phyloP scores from a whole-genome alignment of 2,797 vertebrate species.

The Spinus olivaceus region DNA sequence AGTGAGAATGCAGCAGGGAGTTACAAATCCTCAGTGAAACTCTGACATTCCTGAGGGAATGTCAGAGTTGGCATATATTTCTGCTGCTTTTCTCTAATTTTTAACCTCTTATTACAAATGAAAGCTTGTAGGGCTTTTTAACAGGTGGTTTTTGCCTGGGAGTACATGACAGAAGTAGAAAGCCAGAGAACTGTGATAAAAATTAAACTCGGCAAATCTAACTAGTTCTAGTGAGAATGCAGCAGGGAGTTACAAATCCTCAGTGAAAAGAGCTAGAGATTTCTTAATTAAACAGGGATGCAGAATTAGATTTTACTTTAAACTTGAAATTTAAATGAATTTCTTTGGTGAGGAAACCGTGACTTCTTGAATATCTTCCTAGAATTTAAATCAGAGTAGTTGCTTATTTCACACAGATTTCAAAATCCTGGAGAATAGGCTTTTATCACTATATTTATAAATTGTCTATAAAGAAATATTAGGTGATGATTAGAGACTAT shows the following conservation, averaged over 20 bases:
- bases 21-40: constrained; percentile 66
- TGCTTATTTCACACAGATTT: constrained; percentile 33
- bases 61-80: constrained; percentile 41
- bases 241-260: constrained; percentile 65
- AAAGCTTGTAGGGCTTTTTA: constrained; percentile 67
- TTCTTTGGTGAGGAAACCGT: constrained; percentile 51
- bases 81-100: constrained; percentile 46
- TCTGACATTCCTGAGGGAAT: constrained; percentile 70
- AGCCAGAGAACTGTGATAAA: constrained; percentile 64
- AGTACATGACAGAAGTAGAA: constrained; percentile 60
- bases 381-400: constrained; percentile 41
- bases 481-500: background rate
- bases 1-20: constrained; percentile 60
- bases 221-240: constrained; percentile 53
- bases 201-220: constrained; percentile 70
- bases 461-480: background rate
- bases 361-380: constrained; percentile 63
- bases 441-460: background rate
- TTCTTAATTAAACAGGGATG: constrained; percentile 75
- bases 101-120: constrained; percentile 67
- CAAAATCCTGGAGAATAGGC: background rate
- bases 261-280: constrained; percentile 64
- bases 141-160: constrained; percentile 60
- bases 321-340: constrained; percentile 69
- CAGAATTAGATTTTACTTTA: constrained; percentile 71